Base-by-base conservation (phyloP, 2,888 invertebrate species). In the Tinea trinotella region DNA sequence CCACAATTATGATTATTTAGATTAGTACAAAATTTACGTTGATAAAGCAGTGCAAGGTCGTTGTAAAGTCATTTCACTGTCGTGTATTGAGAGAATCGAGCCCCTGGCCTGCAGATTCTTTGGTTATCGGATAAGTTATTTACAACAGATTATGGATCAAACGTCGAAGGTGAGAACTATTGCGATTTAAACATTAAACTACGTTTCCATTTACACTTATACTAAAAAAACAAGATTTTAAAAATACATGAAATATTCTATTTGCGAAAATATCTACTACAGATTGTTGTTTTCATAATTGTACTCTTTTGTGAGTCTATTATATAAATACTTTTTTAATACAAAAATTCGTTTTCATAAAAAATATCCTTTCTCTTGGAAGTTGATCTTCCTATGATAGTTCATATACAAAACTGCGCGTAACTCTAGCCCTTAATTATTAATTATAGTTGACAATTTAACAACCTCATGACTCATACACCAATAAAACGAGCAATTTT, bases 271-370 rank as follows among this genome's bases (percentile, higher is more conserved):
- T 40, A 40, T 40, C 12, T 13, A 7, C 40, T 35, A 35, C 10
- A 35, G 35, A n/a, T 10, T 35, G 35, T 35, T 40, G 40, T 40
- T 40, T 6, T 40, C 5, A 40, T 13, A 2, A 12, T 48, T 48
- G 48, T 48, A 48, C 48, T 48, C 48, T 48, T 48, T 12, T 20
- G 15, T 40, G 40, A 40, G 40, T 15, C 12, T 15, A n/a, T n/a
- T n/a, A 40, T 13, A 40, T 40, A 40, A 40, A 15, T 40, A 48
- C 15, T 10, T 13, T 46, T 15, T 13, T 48, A 12, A 18, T 19
- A 48, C 18, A 48, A 48, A 48, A 48, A 18, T 48, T 48, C 20
- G 19, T 19, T 19, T 17, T 46, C 46, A 46, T 48, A 48, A 48
- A 40, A 48, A 19, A 18, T 18, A n/a, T 19, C 19, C 18, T 48